These are phyloP conservation scores for Rhinolophus ferrumequinum DNA, from an alignment of 2,113 vertebrate species.

Conservation along the genomic window DNA sequence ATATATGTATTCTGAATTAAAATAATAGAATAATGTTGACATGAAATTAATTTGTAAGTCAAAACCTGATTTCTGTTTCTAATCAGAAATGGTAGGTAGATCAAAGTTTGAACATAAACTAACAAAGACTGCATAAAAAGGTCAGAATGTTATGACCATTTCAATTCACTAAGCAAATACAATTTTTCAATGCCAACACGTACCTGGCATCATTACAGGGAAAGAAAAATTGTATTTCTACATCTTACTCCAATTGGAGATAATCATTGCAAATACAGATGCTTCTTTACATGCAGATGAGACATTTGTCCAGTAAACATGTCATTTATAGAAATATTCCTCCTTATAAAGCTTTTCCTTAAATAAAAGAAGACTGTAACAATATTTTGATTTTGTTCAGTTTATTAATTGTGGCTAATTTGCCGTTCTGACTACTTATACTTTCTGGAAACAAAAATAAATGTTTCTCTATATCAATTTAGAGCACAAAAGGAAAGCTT, in stretches of 20 bases:
- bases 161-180: background rate
- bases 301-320: background rate
- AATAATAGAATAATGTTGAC: background rate
- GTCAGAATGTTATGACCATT: background rate
- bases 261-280: background rate
- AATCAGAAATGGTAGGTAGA: background rate
- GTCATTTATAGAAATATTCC: background rate
- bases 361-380: slow-evolving; percentile 24
- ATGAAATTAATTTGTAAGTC: background rate
- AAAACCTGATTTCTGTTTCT: slow-evolving; percentile 18
- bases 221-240: background rate
- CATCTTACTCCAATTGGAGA: background rate
- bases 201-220: background rate
- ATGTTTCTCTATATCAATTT: background rate
- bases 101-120: background rate
- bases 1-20: background rate
- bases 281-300: background rate
- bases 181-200: background rate
- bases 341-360: background rate
- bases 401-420: slow-evolving; percentile 62
- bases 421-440: slow-evolving; percentile 49
- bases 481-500: slow-evolving; percentile 13
- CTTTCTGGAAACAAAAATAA: slow-evolving; percentile 64
- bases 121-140: background rate
- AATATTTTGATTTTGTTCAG: slow-evolving; percentile 59